Base-by-base conservation (phyloP, 1,140 invertebrate species). In the Drosophila azteca region DNA sequence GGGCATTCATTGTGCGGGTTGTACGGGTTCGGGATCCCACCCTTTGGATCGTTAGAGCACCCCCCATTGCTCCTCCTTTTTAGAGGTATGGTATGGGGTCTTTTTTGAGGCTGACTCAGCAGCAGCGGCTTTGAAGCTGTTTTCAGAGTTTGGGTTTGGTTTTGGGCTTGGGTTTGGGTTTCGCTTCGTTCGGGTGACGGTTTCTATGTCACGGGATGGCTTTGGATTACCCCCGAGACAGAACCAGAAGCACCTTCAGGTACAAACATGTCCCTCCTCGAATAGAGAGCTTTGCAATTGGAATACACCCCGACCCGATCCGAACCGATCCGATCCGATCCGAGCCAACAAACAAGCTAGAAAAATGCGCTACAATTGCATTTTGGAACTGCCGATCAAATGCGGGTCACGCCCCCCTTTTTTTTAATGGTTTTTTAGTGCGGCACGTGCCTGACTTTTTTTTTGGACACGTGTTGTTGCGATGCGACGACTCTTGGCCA, bases 351-450 rank as follows among this genome's bases (percentile, higher is more conserved):
- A 88, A 87, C 74, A 87, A 88, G 66, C 62, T 87, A 74, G 66
- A 87, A 87, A 87, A 82, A 85, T 87, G 83, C 82, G 82, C 82
- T 58, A 49, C 46, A 48, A 74, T 52, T 76, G 82, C 82, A 88
- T 43, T 88, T 82, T 88, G 77, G 46, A 43, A 75, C 69, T 77
- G 35, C 24, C 43, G n/a, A 62, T 53, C 49, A 44, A 78, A 85
- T 85, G 81, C 81, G 81, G 81, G 81, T 82, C 73, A 74, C 79
- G 66, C 82, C 82, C 73, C 81, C 68, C 46, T 68, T 75, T 26
- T 26, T 15, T 13, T 35, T 26, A 22, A 13, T 71, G 61, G 65
- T 58, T 65, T 49, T 26, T 26, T 57, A 66, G 46, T 77, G 77
- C 75, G 81, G 81, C 81, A 85, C 81, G 81, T 85, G 81, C 46